phyloP scores from a whole-genome alignment of 2,888 invertebrate species.

The Ophonus ardosiacus region DNA sequence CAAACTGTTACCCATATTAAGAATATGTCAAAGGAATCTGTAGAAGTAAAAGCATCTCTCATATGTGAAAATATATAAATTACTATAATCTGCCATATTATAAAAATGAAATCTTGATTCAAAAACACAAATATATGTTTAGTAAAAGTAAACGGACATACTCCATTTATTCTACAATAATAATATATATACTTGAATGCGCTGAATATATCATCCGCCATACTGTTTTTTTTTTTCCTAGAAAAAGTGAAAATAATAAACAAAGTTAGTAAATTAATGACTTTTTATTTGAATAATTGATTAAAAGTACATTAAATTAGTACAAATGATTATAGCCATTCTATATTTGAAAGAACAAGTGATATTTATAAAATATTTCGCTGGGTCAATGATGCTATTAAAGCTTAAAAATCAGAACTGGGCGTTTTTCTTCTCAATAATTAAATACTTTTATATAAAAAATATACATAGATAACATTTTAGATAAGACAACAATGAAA shows the following conservation, averaged over 20 bases:
- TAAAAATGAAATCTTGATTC: background rate
- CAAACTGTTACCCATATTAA: background rate
- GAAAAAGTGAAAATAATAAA: background rate
- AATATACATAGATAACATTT: no score
- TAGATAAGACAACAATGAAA: no score
- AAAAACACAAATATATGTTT: constrained; percentile 6
- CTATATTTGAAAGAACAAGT: no score
- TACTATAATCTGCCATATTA: constrained; percentile 20
- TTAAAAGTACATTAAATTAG: background rate
- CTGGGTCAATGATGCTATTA: no score
- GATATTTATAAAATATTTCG: no score
- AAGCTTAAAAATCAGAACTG: no score
- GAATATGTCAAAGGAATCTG: background rate
- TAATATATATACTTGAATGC: constrained; percentile 4
- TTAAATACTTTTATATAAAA: no score
- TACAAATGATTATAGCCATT: background rate
- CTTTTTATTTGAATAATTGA: constrained; percentile 1
- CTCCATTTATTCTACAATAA: constrained; percentile 6
- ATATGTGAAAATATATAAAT: background rate
- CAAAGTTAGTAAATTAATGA: background rate
- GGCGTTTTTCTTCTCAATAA: no score
- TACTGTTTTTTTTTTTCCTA: background rate
- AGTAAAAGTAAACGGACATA: constrained; percentile 13
- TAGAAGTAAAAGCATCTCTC: background rate
- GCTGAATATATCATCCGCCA: constrained; percentile 7